phyloP scores from a whole-genome alignment of 2,888 invertebrate genomes.

The Anthrax anthrax region DNA sequence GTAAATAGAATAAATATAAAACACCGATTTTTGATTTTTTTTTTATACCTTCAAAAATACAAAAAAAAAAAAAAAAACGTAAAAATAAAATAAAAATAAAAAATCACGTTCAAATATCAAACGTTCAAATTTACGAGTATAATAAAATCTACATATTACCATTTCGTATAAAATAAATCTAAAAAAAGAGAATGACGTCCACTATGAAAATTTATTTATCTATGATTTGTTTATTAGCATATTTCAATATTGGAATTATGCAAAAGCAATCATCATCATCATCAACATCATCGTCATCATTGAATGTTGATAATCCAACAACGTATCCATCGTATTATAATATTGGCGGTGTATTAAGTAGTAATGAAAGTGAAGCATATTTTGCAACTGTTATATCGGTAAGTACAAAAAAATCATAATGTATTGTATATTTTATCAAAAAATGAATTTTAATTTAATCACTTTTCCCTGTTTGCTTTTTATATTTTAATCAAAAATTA shows the following conservation, averaged over 20 bases:
- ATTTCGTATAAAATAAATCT: too few relatives aligned
- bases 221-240: constrained; percentile 6
- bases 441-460: too few relatives aligned
- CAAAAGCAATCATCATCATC: constrained; percentile 14
- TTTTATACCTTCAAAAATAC: too few relatives aligned
- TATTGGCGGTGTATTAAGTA: constrained; percentile 85
- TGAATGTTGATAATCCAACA: constrained; percentile 47
- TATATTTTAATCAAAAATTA: too few relatives aligned
- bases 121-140: neutral
- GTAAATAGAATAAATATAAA: too few relatives aligned
- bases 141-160: too few relatives aligned
- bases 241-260: constrained; percentile 9
- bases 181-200: constrained; percentile 12
- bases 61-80: neutral
- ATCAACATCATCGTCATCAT: too few relatives aligned
- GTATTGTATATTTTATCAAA: too few relatives aligned
- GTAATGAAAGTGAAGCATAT: constrained; percentile 61
- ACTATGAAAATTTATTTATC: neutral
- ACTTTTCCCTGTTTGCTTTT: too few relatives aligned
- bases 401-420: constrained; percentile 27
- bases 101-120: neutral
- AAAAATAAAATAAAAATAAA: neutral
- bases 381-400: constrained; percentile 76
- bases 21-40: too few relatives aligned
- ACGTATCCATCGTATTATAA: constrained; percentile 66